A percentile compares a stretch with the other conserved stretches of the same genome.
These are phyloP conservation scores for Thryonomys swinderianus DNA, from an alignment of 2,113 vertebrate genomes.

Conservation along the genomic window DNA sequence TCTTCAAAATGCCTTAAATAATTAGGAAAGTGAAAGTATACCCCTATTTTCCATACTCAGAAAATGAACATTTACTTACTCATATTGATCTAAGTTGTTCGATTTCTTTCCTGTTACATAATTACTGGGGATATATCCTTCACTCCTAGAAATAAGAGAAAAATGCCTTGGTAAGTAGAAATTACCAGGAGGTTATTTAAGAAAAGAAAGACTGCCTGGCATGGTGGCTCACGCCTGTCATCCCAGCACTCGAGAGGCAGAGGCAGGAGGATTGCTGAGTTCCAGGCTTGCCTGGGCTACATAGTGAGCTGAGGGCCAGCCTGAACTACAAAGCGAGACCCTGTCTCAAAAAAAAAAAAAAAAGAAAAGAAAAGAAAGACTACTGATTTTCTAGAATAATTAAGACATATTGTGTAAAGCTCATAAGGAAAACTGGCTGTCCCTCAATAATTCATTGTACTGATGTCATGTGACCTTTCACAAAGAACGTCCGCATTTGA, in stretches of 20 bases:
- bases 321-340: too few species aligned
- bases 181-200: background rate
- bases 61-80: conserved; percentile 89
- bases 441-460: background rate
- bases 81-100: conserved; percentile 92
- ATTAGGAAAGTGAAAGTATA: conserved; percentile 28
- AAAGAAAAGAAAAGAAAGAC: too few species aligned
- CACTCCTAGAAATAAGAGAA: conserved; percentile 86
- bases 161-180: conserved; percentile 40
- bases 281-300: too few species aligned
- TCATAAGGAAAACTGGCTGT: background rate
- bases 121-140: conserved; percentile 97
- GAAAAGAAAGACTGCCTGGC: too few species aligned
- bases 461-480: background rate
- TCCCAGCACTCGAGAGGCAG: too few species aligned
- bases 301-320: too few species aligned
- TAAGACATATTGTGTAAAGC: background rate
- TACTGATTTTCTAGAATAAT: background rate
- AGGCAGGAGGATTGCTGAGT: too few species aligned
- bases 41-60: conserved; percentile 27
- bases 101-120: conserved; percentile 94
- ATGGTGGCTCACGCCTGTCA: too few species aligned
- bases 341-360: too few species aligned
- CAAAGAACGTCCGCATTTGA: background rate
- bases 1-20: conserved; percentile 14